These are phyloP conservation scores for Sarcophaga bullata DNA, from an alignment of 1,140 invertebrate genomes.

Conservation along the genomic window DNA sequence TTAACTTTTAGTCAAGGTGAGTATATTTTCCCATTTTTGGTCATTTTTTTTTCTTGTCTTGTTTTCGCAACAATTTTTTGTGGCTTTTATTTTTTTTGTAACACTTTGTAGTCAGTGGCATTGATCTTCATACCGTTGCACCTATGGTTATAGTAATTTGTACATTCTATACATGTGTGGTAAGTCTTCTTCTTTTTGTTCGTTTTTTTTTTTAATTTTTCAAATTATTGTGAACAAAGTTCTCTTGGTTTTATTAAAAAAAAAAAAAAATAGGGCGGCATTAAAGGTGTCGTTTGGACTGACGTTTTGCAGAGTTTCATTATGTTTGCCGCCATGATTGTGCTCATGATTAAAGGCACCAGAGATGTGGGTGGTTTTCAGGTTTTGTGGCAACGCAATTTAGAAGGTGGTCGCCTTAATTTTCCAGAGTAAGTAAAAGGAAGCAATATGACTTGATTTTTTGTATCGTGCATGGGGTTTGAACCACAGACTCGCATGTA, in stretches of 20 bases:
- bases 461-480: too few relatives aligned
- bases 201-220: neutral
- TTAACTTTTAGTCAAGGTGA: conserved; percentile 80
- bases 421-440: conserved; percentile 74
- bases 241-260: neutral
- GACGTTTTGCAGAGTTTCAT: conserved; percentile 88
- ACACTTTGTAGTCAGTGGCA: conserved; percentile 78
- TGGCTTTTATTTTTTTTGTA: too few relatives aligned
- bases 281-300: conserved; percentile 94
- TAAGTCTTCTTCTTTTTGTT: conserved; percentile 69
- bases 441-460: too few relatives aligned
- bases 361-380: conserved; percentile 80
- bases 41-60: conserved; percentile 5
- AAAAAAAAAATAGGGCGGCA: conserved; percentile 82
- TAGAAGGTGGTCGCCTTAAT: conserved; percentile 79
- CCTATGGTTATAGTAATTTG: conserved; percentile 85
- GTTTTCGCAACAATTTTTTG: neutral
- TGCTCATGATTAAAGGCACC: conserved; percentile 84
- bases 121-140: conserved; percentile 82
- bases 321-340: conserved; percentile 85
- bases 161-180: conserved; percentile 91
- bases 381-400: conserved; percentile 77
- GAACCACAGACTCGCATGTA: too few relatives aligned
- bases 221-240: neutral
- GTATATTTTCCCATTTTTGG: conserved; percentile 22